phyloP scores from a whole-genome alignment of 2,113 vertebrate genomes.

The Solea senegalensis region DNA sequence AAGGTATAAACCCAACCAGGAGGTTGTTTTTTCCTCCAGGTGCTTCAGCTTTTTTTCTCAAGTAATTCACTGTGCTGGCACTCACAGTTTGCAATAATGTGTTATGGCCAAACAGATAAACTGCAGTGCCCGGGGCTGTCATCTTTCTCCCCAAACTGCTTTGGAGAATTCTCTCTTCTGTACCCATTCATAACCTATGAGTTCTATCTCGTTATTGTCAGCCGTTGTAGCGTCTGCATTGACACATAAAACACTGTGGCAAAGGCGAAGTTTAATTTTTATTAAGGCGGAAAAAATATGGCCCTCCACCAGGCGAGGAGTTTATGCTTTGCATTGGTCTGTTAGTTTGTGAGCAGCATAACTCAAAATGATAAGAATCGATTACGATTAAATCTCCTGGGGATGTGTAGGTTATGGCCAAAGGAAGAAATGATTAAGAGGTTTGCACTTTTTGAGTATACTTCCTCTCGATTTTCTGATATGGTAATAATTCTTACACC shows the following conservation, averaged over 20 bases:
- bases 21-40: constrained; percentile 22
- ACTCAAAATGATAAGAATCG: no score
- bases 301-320: no score
- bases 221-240: neutral
- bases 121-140: neutral
- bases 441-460: no score
- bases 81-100: constrained; percentile 11
- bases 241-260: neutral
- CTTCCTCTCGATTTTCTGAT: no score
- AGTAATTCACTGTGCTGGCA: constrained; percentile 14
- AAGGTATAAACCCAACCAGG: constrained; percentile 6
- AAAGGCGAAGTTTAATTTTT: neutral
- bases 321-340: no score
- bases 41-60: constrained; percentile 9
- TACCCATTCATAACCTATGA: neutral
- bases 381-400: no score
- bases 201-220: neutral
- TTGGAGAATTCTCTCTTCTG: neutral
- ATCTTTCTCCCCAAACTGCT: neutral
- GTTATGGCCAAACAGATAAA: neutral
- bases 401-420: no score
- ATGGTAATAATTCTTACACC: no score
- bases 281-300: no score
- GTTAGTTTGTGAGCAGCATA: no score
- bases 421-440: no score